Conservation (phyloP, 1,140 invertebrate genomes). For the Macrobrachium rosenbergii region DNA sequence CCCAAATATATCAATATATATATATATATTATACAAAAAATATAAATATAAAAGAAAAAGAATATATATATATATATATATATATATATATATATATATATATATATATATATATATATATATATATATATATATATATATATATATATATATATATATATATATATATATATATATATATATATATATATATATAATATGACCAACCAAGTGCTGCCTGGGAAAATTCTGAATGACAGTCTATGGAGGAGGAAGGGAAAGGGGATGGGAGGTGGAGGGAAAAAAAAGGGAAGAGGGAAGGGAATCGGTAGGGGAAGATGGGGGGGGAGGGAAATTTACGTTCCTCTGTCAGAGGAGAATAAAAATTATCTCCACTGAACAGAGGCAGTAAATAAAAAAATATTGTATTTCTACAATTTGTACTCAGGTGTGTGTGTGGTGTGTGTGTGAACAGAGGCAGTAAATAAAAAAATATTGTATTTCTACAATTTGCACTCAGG, state of each 20-base stretch:
- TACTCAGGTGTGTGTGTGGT: no score
- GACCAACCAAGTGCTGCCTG: background rate
- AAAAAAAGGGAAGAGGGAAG: background rate
- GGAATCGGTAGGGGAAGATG: background rate
- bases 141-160: background rate
- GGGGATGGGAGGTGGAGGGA: background rate
- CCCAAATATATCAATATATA: background rate
- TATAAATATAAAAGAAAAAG: no score
- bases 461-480: no score
- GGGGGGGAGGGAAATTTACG: no score
- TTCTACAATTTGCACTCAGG: no score
- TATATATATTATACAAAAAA: slow-evolving; percentile 12
- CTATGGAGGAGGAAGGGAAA: background rate
- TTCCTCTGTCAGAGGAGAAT: no score
- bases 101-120: slow-evolving; percentile 22
- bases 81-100: slow-evolving; percentile 27
- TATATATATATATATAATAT: background rate
- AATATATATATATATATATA: slow-evolving; percentile 12
- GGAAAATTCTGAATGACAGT: no score
- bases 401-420: no score
- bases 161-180: background rate
- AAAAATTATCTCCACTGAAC: no score
- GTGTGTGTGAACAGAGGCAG: no score
- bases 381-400: no score
- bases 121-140: background rate